These are phyloP conservation scores for Coreoperca whiteheadi DNA, from an alignment of 2,113 vertebrate genomes.

Conservation along the genomic window DNA sequence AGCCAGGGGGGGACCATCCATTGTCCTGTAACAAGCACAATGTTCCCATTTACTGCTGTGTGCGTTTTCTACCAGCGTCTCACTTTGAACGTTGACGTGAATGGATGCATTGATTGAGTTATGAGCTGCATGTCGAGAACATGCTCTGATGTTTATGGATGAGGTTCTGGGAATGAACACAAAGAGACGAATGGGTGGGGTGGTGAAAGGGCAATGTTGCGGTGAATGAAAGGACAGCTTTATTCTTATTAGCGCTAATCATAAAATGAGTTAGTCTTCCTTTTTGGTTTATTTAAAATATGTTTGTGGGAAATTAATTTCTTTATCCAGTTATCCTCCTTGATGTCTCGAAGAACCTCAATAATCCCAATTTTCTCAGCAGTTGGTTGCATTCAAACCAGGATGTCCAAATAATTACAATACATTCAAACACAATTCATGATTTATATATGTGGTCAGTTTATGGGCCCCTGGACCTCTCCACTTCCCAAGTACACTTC, in stretches of 20 bases:
- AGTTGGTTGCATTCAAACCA: background rate
- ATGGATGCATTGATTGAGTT: slow-evolving; percentile 67
- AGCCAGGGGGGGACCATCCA: slow-evolving; percentile 5
- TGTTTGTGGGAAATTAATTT: background rate
- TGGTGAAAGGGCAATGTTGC: slow-evolving; percentile 35
- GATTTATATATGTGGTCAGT: background rate
- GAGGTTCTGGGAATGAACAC: slow-evolving; percentile 60
- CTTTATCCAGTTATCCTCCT: background rate
- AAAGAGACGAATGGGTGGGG: slow-evolving; percentile 50
- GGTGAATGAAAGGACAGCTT: slow-evolving; percentile 43
- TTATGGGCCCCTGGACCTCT: background rate
- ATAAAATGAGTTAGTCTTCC: slow-evolving; percentile 11
- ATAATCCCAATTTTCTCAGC: background rate
- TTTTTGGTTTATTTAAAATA: background rate
- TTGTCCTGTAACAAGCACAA: slow-evolving; percentile 54
- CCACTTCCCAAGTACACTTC: background rate
- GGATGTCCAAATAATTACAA: background rate
- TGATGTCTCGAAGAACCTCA: background rate
- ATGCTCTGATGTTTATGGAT: slow-evolving; percentile 68
- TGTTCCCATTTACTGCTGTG: slow-evolving; percentile 39
- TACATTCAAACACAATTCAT: background rate
- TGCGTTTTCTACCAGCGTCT: slow-evolving; percentile 4
- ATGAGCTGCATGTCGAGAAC: slow-evolving; percentile 35
- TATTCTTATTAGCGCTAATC: slow-evolving; percentile 32
- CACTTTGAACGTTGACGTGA: slow-evolving; percentile 53